phyloP scores from a whole-genome alignment of 2,113 vertebrate genomes.

The Serranochromis macrocephalus region DNA sequence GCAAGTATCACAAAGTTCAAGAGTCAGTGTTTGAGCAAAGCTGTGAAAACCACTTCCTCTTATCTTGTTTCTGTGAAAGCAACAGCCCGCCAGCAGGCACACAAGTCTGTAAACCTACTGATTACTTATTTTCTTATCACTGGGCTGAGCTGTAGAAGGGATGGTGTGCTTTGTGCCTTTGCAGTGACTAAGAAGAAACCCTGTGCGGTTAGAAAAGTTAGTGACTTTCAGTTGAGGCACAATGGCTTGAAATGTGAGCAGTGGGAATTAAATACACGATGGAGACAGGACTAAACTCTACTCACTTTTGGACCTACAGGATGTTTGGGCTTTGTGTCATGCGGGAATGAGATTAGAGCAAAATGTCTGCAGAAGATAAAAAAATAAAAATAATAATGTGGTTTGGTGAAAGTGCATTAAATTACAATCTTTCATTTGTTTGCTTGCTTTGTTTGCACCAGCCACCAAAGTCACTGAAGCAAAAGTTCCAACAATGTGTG shows the following conservation, averaged over 20 bases:
- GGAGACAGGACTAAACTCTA: neutral
- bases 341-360: neutral
- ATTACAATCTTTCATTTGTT: neutral
- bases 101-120: neutral
- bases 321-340: neutral
- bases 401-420: neutral
- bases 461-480: neutral
- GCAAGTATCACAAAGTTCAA: neutral
- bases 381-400: neutral
- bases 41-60: constrained; percentile 44
- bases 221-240: neutral
- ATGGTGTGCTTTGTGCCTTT: neutral
- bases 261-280: neutral
- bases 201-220: neutral
- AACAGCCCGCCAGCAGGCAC: neutral
- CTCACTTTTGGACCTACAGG: neutral
- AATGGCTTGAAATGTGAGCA: neutral
- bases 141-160: neutral
- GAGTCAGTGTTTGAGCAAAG: neutral
- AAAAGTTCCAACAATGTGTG: neutral
- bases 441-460: neutral
- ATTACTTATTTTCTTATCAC: neutral
- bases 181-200: neutral
- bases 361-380: neutral
- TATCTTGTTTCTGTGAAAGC: neutral